Base-by-base conservation (phyloP, 2,888 invertebrate species). In the Eucriotettix oculatus region DNA sequence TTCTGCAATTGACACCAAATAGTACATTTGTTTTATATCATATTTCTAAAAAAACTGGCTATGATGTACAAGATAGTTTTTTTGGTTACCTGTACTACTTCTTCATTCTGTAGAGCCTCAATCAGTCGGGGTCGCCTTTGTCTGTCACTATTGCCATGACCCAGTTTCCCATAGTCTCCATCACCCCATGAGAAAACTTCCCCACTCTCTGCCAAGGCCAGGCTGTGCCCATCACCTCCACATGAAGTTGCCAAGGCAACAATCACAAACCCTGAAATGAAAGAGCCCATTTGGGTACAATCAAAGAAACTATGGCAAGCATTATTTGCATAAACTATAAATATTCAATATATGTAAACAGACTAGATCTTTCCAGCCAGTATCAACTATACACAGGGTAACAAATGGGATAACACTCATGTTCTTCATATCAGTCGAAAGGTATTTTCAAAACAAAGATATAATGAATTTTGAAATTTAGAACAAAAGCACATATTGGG, bases 111-210 rank as follows among this genome's bases (percentile, higher is more conserved):
- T 14, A 84, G 69, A 3, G 79, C 78, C 68, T 83, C 82, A 61
- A 83, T 81, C 68, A 81, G 81, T 57, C 80, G 70, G 0, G 84
- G 84, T 54, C 82, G 70, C 43, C 82, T 71, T 67, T 82, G 82
- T 29, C 82, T 69, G 66, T 83, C 82, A 66, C 79, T 80, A 67
- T 81, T 82, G 10, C 83, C 83, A 68, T 83, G 84, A 0, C 84
- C 84, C 43, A 83, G 71, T 71, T 82, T 82, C 10, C 83, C 83
- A 68, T 81, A 82, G 69, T 83, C 82, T 1, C 83, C 83, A 68
- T 83, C 81, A 11, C 82, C 83, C 82, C 82, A 83, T 17, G 80
- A 80, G 68, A 82, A 83, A 41, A 83, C 82, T 69, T 83, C 83
- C 0, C 83, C 83, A 66, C 79, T 81, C 70, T 82, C 82, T 1